phyloP scores from a whole-genome alignment of 2,113 vertebrate genomes.

The Urocolius indicus region DNA sequence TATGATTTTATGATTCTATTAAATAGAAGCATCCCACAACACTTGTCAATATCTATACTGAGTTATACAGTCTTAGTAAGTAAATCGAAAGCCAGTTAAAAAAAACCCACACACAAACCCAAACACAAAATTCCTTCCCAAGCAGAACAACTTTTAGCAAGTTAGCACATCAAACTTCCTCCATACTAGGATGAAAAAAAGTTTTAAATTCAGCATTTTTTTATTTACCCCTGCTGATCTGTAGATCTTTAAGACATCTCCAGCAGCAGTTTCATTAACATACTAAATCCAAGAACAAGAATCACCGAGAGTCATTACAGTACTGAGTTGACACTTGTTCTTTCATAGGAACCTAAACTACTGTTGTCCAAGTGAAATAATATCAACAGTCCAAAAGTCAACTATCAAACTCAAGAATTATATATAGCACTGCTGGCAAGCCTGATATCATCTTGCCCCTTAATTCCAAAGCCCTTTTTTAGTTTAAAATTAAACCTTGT shows the following conservation, averaged over 20 bases:
- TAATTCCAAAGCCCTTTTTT: not conserved
- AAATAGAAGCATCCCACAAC: not conserved
- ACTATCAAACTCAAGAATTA: not conserved
- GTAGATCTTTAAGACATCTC: slow-evolving; percentile 9
- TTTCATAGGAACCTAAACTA: not conserved
- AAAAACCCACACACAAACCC: not conserved
- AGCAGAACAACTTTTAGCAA: not conserved
- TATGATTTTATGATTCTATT: no score
- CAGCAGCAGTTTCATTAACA: slow-evolving; percentile 5
- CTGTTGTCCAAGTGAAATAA: not conserved
- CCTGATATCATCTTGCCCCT: not conserved
- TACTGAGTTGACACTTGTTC: not conserved
- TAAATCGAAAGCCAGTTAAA: not conserved
- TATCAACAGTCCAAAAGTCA: not conserved
- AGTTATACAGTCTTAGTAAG: not conserved
- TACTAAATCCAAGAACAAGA: slow-evolving; percentile 32
- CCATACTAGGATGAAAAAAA: not conserved
- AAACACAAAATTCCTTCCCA: not conserved
- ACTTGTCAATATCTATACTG: not conserved
- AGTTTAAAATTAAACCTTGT: not conserved
- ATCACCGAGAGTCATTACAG: slow-evolving; percentile 30
- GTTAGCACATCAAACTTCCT: not conserved
- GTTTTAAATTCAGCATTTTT: slow-evolving; percentile 11
- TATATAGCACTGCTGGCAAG: not conserved
- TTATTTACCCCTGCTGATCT: not conserved